Base-by-base conservation (phyloP, 2,113 vertebrate species). In the Saimiri boliviensis region DNA sequence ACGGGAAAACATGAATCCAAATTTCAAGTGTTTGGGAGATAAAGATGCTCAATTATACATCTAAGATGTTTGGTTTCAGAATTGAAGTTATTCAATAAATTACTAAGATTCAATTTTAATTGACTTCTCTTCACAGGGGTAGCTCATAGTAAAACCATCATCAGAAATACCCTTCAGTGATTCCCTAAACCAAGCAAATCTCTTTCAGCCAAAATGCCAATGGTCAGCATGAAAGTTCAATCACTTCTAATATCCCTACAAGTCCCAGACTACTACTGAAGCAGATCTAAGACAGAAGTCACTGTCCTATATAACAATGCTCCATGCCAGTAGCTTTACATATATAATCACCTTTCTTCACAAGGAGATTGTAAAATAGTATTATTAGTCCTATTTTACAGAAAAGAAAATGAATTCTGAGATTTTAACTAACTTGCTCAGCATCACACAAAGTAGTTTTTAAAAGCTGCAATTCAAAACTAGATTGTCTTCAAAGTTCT, bases 21-120 rank as follows among this genome's bases (percentile, higher is more conserved):
- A 82, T 37, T 52, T 54, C 49, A 92, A 84, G 27, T 56, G 21
- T 45, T 89, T 77, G 40, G 25, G 77, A 42, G 16, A 45, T 1
- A 19, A 40, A 92, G 37, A 66, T 82, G 25, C 23, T 94, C 56
- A 47, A 2, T 82, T 66, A 93, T n/a, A 40, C 3, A 66, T 58
- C 11, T 40, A 93, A 52, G 6, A 12, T 76, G 70, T 52, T 93
- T 91, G 30, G 9, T 74, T 70, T 87, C 21, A 71, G 21, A 71
- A 96, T 6, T 80, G 12, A 95, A 91, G 71, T 47, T 30, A 68
- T 60, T 80, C 52, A 89, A 68, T 86, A 96, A 86, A 79, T 85
- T 4, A 56, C 5, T 86, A 76, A 63, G 47, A 42, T 73, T 54
- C 60, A 58, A 58, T 95, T 88, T 89, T 40, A 52, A 16, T 60